Evolutionary conservation across 2,888 invertebrate genomes (phyloP).

Genomic region (Drosophila peninsularis): DNA sequence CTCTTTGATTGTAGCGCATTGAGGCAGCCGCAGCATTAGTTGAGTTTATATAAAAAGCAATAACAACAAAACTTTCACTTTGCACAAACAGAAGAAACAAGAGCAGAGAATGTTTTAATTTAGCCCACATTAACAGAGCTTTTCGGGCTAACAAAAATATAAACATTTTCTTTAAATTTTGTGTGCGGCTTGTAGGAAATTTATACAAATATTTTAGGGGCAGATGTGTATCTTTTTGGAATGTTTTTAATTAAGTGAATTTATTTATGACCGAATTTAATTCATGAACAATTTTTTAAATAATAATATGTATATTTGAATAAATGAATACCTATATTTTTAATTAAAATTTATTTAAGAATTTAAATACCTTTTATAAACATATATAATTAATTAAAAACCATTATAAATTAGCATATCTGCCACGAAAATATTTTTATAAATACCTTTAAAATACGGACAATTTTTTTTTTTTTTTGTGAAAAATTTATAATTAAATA

Average conservation of each 20-base stretch:
- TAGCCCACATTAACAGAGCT: constrained; percentile 1
- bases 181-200: neutral
- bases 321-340: too few species aligned
- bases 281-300: too few species aligned
- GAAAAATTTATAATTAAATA: too few species aligned
- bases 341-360: too few species aligned
- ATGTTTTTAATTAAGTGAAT: too few species aligned
- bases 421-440: too few species aligned
- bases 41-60: constrained; percentile 18
- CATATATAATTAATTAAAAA: neutral
- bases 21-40: constrained; percentile 26
- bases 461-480: too few species aligned
- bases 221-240: neutral
- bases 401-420: too few species aligned
- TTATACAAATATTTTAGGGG: neutral
- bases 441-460: too few species aligned
- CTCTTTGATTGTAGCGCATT: constrained; percentile 37
- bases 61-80: constrained; percentile 1
- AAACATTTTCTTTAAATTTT: neutral
- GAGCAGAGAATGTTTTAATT: neutral
- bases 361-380: neutral
- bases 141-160: neutral
- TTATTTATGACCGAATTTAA: too few species aligned
- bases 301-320: too few species aligned
- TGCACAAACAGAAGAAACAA: neutral